Conservation (phyloP, 2,888 invertebrate species). For the Troglohyphantes excavatus region DNA sequence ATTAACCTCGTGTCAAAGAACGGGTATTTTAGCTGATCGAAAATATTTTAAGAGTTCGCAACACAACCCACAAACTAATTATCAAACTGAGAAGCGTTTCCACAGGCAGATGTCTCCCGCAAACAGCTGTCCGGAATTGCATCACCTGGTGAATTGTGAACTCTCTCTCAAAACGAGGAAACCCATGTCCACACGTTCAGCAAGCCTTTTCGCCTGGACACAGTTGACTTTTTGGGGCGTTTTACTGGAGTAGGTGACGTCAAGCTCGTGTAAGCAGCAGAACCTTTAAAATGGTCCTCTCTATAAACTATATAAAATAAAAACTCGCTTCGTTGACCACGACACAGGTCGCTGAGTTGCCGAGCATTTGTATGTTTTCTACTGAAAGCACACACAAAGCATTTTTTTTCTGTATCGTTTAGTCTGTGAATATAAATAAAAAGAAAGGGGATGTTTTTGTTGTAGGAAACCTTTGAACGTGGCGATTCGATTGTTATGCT, state of each 20-base stretch:
- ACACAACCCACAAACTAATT: too few species aligned
- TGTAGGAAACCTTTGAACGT: background rate
- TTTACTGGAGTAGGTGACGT: background rate
- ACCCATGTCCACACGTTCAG: background rate
- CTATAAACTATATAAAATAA: background rate
- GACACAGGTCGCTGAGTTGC: constrained; percentile 26
- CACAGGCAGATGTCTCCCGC: background rate
- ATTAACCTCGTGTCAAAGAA: too few species aligned
- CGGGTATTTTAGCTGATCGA: too few species aligned
- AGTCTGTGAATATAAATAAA: background rate
- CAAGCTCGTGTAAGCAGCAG: background rate
- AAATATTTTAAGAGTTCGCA: too few species aligned
- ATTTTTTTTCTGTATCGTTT: background rate
- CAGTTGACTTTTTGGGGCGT: constrained; percentile 20
- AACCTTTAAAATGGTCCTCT: too few species aligned
- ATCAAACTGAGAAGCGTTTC: too few species aligned
- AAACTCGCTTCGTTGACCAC: background rate
- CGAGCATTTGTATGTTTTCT: constrained; percentile 22
- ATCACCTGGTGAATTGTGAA: constrained; percentile 1
- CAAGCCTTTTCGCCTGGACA: too few species aligned
- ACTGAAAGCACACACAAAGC: background rate
- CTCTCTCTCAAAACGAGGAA: background rate
- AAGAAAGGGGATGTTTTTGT: background rate
- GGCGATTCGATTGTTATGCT: background rate
- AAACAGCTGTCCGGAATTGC: background rate